These are phyloP conservation scores for Rhizomys pruinosus DNA, from an alignment of 2,113 vertebrate species.

Conservation along the genomic window DNA sequence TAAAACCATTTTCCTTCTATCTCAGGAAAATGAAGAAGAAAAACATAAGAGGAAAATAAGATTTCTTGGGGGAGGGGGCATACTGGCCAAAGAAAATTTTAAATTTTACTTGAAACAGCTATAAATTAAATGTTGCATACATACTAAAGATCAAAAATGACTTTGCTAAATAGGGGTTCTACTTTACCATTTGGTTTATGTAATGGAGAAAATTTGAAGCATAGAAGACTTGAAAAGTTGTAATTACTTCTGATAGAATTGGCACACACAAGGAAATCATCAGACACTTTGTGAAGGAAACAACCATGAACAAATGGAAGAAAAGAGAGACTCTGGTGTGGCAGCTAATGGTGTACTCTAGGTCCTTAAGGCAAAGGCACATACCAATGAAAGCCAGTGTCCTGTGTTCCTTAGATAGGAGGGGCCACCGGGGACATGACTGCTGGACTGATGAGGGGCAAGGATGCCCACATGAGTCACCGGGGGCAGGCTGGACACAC, in stretches of 20 bases:
- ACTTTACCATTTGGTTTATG: background rate
- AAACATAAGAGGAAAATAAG: background rate
- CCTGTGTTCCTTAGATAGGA: background rate
- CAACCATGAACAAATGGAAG: background rate
- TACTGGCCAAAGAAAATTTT: background rate
- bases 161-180: background rate
- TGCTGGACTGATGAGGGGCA: accelerated
- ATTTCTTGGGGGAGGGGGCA: background rate
- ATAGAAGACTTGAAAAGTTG: background rate
- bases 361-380: slow-evolving; percentile 6
- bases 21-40: background rate
- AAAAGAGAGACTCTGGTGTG: background rate
- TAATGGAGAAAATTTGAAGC: background rate
- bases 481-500: background rate
- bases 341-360: background rate
- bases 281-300: background rate
- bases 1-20: background rate
- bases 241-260: background rate
- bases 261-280: background rate
- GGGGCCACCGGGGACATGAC: background rate
- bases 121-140: background rate
- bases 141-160: background rate
- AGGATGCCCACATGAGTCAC: accelerated
- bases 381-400: background rate
- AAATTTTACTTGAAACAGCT: background rate